These are phyloP conservation scores for Pseudorhiza aurosa DNA, from an alignment of 30 jellyfish, hydroid and myxozoan species.

Conservation along the genomic window DNA sequence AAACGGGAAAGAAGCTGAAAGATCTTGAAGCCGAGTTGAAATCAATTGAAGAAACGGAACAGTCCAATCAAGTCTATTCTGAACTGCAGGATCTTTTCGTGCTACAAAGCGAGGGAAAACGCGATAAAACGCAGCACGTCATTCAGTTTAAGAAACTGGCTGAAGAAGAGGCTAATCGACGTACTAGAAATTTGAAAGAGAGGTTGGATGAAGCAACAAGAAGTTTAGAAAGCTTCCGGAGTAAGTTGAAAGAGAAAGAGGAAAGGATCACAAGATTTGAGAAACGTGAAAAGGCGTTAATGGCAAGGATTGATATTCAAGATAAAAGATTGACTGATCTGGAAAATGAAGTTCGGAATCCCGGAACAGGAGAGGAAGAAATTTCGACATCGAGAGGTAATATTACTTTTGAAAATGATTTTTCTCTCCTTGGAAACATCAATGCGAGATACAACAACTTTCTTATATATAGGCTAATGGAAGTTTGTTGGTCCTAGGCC, in stretches of 20 bases:
- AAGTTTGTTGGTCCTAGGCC: too few relatives aligned
- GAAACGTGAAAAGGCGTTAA: constrained; percentile 18
- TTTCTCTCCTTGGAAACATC: too few relatives aligned
- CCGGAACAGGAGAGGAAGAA: constrained; percentile 2
- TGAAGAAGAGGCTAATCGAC: constrained; percentile 40
- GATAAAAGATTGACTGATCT: constrained; percentile 46
- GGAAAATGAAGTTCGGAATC: constrained; percentile 44
- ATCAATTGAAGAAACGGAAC: constrained; percentile 33
- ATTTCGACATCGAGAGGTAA: not conserved
- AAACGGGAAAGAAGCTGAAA: constrained; percentile 13
- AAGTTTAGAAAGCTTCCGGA: constrained; percentile 20
- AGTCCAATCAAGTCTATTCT: not conserved
- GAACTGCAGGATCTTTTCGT: not conserved
- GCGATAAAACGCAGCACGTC: not conserved
- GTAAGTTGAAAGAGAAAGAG: constrained; percentile 26
- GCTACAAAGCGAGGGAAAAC: constrained; percentile 6
- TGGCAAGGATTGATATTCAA: constrained; percentile 36
- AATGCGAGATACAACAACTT: too few relatives aligned
- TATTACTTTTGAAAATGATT: too few relatives aligned
- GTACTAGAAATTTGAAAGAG: constrained; percentile 12
- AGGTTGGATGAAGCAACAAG: constrained; percentile 29
- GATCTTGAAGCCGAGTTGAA: constrained; percentile 27
- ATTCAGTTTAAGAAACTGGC: constrained; percentile 2
- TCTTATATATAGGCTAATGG: too few relatives aligned
- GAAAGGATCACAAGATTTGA: constrained; percentile 6